phyloP scores from a whole-genome alignment of 2,888 invertebrate species.

The Neria commutata region DNA sequence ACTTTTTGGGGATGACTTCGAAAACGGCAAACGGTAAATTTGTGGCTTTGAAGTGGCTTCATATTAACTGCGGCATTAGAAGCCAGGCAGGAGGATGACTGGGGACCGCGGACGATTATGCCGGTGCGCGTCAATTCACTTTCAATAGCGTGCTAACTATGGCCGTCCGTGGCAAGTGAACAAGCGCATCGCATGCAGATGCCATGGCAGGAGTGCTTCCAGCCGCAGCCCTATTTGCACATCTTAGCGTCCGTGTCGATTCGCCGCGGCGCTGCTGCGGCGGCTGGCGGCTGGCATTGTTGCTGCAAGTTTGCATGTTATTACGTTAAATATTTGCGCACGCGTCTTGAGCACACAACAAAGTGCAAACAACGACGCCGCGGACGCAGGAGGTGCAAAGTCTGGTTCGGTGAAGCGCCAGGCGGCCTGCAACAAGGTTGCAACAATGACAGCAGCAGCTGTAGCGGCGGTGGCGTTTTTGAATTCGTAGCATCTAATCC shows the following conservation, averaged over 20 bases:
- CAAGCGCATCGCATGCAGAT: not conserved
- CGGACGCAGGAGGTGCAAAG: constrained; percentile 13
- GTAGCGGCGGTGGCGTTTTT: too few species aligned
- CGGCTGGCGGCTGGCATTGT: constrained; percentile 6
- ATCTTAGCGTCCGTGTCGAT: constrained; percentile 14
- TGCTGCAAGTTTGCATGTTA: constrained; percentile 25
- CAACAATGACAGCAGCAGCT: not conserved
- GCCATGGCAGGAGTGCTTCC: too few species aligned
- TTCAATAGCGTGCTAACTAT: too few species aligned
- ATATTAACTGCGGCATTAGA: constrained; percentile 17
- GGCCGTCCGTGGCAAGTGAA: not conserved
- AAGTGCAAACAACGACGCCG: not conserved
- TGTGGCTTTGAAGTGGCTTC: constrained; percentile 48
- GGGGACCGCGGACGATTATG: too few species aligned
- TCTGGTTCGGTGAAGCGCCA: not conserved
- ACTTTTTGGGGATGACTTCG: constrained; percentile 35
- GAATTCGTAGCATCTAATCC: too few species aligned
- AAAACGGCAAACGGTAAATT: constrained; percentile 46
- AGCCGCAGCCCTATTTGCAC: constrained; percentile 3
- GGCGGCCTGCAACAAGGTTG: not conserved
- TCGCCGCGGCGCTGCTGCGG: not conserved
- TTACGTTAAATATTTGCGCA: constrained; percentile 31
- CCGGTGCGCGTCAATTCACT: too few species aligned
- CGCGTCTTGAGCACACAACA: constrained; percentile 19
- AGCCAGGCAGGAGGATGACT: too few species aligned